These are phyloP conservation scores for Pollachius pollachius DNA, from an alignment of 2,113 vertebrate genomes.

Conservation along the genomic window DNA sequence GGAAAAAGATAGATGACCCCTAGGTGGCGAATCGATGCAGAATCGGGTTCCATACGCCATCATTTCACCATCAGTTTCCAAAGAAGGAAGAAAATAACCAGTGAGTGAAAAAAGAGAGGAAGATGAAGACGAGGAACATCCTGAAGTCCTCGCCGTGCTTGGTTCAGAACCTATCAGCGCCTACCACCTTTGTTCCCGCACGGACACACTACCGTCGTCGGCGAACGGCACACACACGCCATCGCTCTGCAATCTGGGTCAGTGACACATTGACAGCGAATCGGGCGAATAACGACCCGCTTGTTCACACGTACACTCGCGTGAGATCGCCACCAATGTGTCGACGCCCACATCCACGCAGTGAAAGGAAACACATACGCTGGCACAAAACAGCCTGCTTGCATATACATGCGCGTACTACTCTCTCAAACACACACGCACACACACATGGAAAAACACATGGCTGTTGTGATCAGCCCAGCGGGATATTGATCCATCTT, in stretches of 20 bases:
- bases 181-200: conserved; percentile 19
- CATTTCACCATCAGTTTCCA: no score
- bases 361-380: no score
- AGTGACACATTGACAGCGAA: conserved; percentile 22
- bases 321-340: not conserved
- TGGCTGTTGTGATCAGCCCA: conserved; percentile 4
- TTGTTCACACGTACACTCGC: not conserved
- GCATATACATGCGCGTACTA: not conserved
- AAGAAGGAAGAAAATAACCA: no score
- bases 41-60: no score
- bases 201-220: conserved; percentile 8
- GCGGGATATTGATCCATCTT: conserved; percentile 49
- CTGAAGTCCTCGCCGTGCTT: not conserved
- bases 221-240: not conserved
- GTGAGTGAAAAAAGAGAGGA: no score
- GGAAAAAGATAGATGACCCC: no score
- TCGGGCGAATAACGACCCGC: not conserved
- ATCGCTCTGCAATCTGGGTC: conserved; percentile 59
- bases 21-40: no score
- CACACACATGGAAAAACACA: conserved; percentile 16
- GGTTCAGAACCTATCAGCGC: conserved; percentile 27
- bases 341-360: no score
- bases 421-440: conserved; percentile 6
- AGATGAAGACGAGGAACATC: not conserved
- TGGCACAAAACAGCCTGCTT: no score